Evolutionary conservation across 2,797 vertebrate species (phyloP), one percentile per base, ranked within the genome.

Genomic region (Poeciliopsis infans): DNA sequence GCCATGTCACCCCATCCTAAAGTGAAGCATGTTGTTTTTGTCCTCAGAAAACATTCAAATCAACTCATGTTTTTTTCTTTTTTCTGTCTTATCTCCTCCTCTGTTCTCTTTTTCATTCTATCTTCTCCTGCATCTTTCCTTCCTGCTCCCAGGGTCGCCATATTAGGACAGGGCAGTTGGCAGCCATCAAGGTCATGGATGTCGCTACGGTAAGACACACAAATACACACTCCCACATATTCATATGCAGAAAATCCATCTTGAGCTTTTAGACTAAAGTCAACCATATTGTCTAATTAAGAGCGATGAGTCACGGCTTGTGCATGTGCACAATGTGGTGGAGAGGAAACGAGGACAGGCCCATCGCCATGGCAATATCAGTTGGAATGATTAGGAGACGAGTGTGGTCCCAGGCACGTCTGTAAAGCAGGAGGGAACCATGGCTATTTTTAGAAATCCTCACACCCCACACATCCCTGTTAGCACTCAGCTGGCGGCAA

Each of bases 131-230:
- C 79, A 41, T 75, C 39, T 53, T 70, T 74, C 73, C 45, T 86
- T 59, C 28, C 66, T 77, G 51, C 85, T 78, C 13, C 77, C 94
- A 99, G 98, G 98, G 98, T 88, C 97, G 97, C 89, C 98, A 99
- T 97, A 97, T 99, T 92, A 98, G 98, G 95, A 98, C 97, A 0
- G 98, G 98, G 78, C 97, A 98, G 93, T 96, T 99, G 71, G 97
- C 97, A 88, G 98, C 98, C 88, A 99, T 99, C 95, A 99, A 99
- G 94, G 97, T 98, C 95, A 98, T 99, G 98, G 97, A 99, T 85
- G 97, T 99, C 95, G 98, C 98, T 46, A 70, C 68, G 68, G 68
- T 70, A 70, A 2, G 97, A 97, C 16, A n/a, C 76, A 75, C 59
- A 23, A 77, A 70, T 81, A 36, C 70, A 46, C 49, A 71, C 57